Evolutionary conservation across 1,140 invertebrate genomes (phyloP).

Genomic region (Sesamia nonagrioides): DNA sequence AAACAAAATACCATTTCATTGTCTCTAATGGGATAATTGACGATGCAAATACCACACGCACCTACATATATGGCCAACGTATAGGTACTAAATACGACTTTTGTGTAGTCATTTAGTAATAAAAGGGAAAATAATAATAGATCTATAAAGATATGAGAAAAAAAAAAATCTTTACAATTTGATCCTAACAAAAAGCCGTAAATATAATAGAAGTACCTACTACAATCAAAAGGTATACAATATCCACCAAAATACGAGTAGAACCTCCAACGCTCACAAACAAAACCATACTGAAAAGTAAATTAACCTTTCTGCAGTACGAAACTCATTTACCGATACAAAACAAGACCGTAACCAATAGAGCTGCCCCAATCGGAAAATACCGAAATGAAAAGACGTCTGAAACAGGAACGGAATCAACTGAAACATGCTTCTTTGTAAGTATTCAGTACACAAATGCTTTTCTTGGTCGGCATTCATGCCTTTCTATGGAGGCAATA

Average conservation of each 20-base stretch:
- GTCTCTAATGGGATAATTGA: no score
- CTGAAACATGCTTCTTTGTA: slow-evolving; percentile 80
- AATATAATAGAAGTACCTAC: not conserved
- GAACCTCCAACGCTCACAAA: slow-evolving; percentile 55
- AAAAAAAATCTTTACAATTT: no score
- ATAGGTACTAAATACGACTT: no score
- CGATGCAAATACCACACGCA: no score
- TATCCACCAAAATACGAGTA: slow-evolving; percentile 13
- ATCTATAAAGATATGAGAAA: no score
- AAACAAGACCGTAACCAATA: slow-evolving; percentile 75
- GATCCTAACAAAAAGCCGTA: not conserved
- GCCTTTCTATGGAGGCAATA: slow-evolving; percentile 86
- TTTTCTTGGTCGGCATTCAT: slow-evolving; percentile 84
- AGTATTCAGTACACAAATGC: slow-evolving; percentile 84
- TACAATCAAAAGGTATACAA: slow-evolving; percentile 26
- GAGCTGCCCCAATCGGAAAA: slow-evolving; percentile 79
- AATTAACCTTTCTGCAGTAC: slow-evolving; percentile 81
- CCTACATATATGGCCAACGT: no score
- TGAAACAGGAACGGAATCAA: slow-evolving; percentile 80
- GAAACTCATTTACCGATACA: slow-evolving; percentile 86
- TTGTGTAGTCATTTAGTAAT: no score
- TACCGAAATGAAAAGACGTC: slow-evolving; percentile 78
- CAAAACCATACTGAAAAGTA: slow-evolving; percentile 80
- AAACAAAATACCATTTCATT: no score
- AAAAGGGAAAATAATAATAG: no score